Evolutionary conservation across 2,888 invertebrate genomes (phyloP), one percentile per base, ranked within the genome.

Genomic region (Mimachlamys varia): DNA sequence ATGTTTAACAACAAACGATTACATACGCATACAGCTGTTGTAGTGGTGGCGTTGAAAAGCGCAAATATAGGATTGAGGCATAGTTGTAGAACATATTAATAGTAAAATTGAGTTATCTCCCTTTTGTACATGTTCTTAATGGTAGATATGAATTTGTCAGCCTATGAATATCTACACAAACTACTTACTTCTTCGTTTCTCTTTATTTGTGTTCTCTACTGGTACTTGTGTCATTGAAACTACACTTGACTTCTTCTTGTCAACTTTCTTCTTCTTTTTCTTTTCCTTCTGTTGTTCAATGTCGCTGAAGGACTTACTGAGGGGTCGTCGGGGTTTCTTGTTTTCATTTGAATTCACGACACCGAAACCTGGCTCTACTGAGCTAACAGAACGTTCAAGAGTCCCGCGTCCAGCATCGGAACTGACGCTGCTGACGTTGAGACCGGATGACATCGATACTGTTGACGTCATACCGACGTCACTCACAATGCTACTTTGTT

Each of bases 381-480:
- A 76, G 33, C 76, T 76, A 12, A 33, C 76, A 76, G 76, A 76
- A 76, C 76, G 76, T 33, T 76, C 76, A 15, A 76, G 76, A 22
- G 76, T 76, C 13, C 76, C 76, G 17, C 27, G 76, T 76, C 76
- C 76, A 27, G 76, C 33, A 33, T 76, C 76, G 1, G 33, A 76
- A 15, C 76, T 76, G 33, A 76, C 33, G 15, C 76, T 22, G 27
- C 76, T 76, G 33, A 76, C 76, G 33, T 76, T 76, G 33, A 76
- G 76, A 33, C 76, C 76, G 10, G 76, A 76, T 33, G 76, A 76
- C 76, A 76, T 76, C 76, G 76, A 76, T 2, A 76, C 76, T 2
- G 76, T 76, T 76, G 76, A 76, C 76, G 76, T 76, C 76, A 76
- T 76, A 33, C 76, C 76, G 27, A 76, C 76, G 17, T 76, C 76